A percentile compares a stretch with the other conserved stretches of the same genome.
phyloP scores from a whole-genome alignment of 2,113 vertebrate species.

The Chroicocephalus ridibundus region DNA sequence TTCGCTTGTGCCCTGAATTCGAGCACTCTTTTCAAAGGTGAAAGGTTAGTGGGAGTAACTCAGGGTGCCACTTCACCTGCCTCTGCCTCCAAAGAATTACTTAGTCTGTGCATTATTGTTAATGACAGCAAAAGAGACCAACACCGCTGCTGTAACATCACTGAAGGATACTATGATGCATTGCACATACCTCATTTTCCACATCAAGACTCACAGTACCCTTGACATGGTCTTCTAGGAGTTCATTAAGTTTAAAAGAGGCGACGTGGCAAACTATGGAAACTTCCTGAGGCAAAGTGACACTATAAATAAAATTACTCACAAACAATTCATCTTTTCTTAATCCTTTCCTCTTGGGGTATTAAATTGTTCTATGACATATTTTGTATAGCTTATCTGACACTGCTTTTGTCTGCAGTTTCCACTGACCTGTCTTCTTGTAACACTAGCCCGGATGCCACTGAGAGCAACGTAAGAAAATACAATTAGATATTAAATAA shows the following conservation, averaged over 20 bases:
- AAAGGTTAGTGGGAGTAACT: neutral
- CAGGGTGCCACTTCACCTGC: slow-evolving; percentile 18
- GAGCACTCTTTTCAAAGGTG: neutral
- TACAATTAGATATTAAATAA: neutral
- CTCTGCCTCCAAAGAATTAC: neutral
- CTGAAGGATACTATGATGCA: neutral
- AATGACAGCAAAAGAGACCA: neutral
- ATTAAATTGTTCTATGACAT: neutral
- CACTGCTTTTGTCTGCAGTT: neutral
- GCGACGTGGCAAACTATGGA: slow-evolving; percentile 1
- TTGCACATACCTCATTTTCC: slow-evolving; percentile 18
- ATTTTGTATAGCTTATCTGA: neutral
- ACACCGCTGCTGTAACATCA: neutral
- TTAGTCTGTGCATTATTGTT: neutral
- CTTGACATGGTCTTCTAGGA: neutral
- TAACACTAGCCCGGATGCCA: neutral
- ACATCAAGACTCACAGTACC: neutral
- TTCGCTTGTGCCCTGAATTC: neutral
- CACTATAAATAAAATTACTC: slow-evolving; percentile 45
- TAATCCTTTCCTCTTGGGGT: neutral
- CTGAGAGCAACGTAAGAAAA: neutral
- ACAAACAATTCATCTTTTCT: slow-evolving; percentile 4
- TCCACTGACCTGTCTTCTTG: neutral
- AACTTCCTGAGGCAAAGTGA: neutral
- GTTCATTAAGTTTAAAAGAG: slow-evolving; percentile 16